Conservation (phyloP, 2,888 invertebrate genomes). For the Callosobruchus maculatus region DNA sequence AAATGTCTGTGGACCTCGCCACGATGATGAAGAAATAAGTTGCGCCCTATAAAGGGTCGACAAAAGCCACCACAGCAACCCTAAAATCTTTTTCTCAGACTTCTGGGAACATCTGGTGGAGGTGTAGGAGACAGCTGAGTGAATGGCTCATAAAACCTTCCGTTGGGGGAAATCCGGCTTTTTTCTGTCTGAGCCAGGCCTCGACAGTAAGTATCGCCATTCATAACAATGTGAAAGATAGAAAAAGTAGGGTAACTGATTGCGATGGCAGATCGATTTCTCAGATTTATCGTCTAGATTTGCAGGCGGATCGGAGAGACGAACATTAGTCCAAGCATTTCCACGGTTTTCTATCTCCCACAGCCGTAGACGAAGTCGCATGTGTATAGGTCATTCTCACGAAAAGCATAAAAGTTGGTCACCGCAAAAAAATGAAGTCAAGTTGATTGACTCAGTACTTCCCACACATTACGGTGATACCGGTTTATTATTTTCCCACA, state of each 20-base stretch:
- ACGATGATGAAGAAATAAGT: no score
- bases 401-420: no score
- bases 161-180: not conserved
- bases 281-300: not conserved
- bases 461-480: no score
- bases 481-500: no score
- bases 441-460: no score
- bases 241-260: not conserved
- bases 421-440: no score
- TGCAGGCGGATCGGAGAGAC: no score
- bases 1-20: no score
- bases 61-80: not conserved
- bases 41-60: not conserved
- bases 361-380: no score
- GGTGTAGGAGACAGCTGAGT: not conserved
- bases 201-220: not conserved
- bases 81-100: not conserved
- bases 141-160: not conserved
- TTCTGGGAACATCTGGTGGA: not conserved
- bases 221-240: not conserved
- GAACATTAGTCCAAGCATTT: no score
- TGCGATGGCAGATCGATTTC: not conserved
- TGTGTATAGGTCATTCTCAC: no score
- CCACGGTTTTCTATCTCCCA: no score
- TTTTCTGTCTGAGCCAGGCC: not conserved